Evolutionary conservation across 2,888 invertebrate genomes (phyloP).

Genomic region (Onchidella celtica): DNA sequence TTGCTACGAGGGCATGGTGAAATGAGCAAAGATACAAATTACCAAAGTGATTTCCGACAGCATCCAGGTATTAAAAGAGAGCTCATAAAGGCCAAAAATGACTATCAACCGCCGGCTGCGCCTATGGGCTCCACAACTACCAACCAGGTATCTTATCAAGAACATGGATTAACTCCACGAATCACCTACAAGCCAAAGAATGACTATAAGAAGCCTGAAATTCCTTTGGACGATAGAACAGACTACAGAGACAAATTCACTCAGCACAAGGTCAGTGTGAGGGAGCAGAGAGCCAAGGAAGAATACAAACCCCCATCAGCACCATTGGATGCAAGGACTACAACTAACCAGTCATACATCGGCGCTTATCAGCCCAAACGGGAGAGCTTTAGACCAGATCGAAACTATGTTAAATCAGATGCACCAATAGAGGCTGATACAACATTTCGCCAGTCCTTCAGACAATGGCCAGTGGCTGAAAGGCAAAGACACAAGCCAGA

Average conservation of each 20-base stretch:
- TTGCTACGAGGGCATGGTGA: slow-evolving; percentile 31
- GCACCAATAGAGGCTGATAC: slow-evolving; percentile 59
- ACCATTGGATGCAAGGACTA: slow-evolving; percentile 45
- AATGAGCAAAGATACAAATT: slow-evolving; percentile 46
- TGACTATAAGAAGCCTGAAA: slow-evolving; percentile 59
- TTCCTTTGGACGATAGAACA: slow-evolving; percentile 53
- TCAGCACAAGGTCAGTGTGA: slow-evolving; percentile 56
- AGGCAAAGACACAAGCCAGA: slow-evolving; percentile 26
- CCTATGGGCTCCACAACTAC: slow-evolving; percentile 62
- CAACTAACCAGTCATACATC: slow-evolving; percentile 67
- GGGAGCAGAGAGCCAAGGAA: slow-evolving; percentile 37
- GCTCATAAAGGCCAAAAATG: slow-evolving; percentile 36
- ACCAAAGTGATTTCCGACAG: slow-evolving; percentile 38
- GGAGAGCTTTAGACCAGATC: slow-evolving; percentile 74
- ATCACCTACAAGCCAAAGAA: slow-evolving; percentile 48
- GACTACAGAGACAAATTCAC: slow-evolving; percentile 58
- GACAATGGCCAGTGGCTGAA: slow-evolving; percentile 57
- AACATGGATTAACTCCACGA: slow-evolving; percentile 43
- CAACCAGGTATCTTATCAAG: slow-evolving; percentile 62
- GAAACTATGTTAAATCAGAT: slow-evolving; percentile 33
- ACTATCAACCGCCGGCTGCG: slow-evolving; percentile 32
- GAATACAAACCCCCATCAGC: slow-evolving; percentile 36
- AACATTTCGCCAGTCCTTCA: slow-evolving; percentile 58
- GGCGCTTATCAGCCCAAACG: slow-evolving; percentile 61
- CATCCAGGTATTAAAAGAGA: slow-evolving; percentile 18